Conservation (phyloP, 2,797 vertebrate species). For the Acanthopagrus latus region DNA sequence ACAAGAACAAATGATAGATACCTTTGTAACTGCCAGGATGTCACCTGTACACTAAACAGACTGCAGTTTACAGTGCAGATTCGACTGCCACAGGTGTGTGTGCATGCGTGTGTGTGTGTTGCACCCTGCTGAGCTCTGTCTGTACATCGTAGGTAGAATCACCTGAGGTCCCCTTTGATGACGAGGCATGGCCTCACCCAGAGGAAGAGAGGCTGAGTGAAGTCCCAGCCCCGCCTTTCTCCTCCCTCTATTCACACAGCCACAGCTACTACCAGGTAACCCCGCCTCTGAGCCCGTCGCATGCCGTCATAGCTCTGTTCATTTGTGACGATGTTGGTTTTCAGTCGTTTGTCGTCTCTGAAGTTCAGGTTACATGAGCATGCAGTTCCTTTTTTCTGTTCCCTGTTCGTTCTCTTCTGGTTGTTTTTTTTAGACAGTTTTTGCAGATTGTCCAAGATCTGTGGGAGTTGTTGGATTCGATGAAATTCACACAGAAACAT, state of each 20-base stretch:
- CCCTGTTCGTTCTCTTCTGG: neutral
- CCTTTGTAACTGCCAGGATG: neutral
- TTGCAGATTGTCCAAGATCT: neutral
- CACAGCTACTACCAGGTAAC: slow-evolving; percentile 86
- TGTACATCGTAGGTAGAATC: slow-evolving; percentile 86
- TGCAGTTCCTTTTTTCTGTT: neutral
- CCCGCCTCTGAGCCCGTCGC: slow-evolving; percentile 29
- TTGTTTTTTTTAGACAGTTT: slow-evolving; percentile 1
- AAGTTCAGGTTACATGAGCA: slow-evolving; percentile 21
- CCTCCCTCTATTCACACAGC: slow-evolving; percentile 84
- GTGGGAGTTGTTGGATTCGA: neutral
- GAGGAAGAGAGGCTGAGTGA: slow-evolving; percentile 81
- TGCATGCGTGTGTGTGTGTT: slow-evolving; percentile 16
- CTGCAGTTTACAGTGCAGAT: neutral
- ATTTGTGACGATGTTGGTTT: slow-evolving; percentile 15
- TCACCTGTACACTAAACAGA: neutral
- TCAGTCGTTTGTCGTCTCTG: neutral
- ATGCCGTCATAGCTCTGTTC: slow-evolving; percentile 38
- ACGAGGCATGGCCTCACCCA: slow-evolving; percentile 79
- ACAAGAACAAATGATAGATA: slow-evolving; percentile 4
- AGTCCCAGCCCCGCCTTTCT: slow-evolving; percentile 81
- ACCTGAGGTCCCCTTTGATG: slow-evolving; percentile 81
- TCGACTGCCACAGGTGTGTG: neutral
- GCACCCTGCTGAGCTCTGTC: slow-evolving; percentile 71
- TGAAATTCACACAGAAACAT: slow-evolving; percentile 5